phyloP scores from a whole-genome alignment of 2,888 invertebrate genomes.

The Mantis religiosa region DNA sequence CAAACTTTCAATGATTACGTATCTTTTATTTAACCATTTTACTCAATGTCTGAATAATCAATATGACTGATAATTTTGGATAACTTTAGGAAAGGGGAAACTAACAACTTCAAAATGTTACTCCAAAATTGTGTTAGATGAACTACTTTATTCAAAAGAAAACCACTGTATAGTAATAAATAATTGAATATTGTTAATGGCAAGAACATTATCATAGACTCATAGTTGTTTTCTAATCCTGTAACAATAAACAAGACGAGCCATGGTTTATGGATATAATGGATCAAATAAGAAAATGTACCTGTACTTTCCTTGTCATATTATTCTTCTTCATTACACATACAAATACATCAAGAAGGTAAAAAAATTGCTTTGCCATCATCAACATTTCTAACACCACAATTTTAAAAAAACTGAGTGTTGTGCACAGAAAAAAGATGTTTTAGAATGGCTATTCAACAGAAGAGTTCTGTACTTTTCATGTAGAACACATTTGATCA shows the following conservation, averaged over 20 bases:
- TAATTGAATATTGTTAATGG: not conserved
- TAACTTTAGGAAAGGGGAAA: not conserved
- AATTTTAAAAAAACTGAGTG: not conserved
- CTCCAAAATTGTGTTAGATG: not conserved
- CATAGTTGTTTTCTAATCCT: not conserved
- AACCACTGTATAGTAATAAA: not conserved
- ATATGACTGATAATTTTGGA: too few relatives aligned
- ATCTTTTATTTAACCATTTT: too few relatives aligned
- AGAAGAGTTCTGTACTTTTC: not conserved
- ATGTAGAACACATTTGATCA: slow-evolving; percentile 7
- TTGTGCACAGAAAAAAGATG: slow-evolving; percentile 2
- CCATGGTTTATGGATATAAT: not conserved
- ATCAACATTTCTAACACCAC: slow-evolving; percentile 11
- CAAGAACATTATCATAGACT: not conserved
- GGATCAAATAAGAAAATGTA: not conserved
- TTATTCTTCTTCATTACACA: slow-evolving; percentile 9
- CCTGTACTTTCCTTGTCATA: not conserved
- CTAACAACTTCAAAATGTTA: not conserved
- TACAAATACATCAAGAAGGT: slow-evolving; percentile 22
- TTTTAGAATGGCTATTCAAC: not conserved
- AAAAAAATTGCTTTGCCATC: slow-evolving; percentile 20
- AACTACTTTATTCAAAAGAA: not conserved
- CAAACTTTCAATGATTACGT: too few relatives aligned
- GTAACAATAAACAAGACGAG: not conserved
- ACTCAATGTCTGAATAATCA: too few relatives aligned